Evolutionary conservation across 2,113 vertebrate species (phyloP), one percentile per base, ranked within the genome.

Genomic region (Rostratula benghalensis): DNA sequence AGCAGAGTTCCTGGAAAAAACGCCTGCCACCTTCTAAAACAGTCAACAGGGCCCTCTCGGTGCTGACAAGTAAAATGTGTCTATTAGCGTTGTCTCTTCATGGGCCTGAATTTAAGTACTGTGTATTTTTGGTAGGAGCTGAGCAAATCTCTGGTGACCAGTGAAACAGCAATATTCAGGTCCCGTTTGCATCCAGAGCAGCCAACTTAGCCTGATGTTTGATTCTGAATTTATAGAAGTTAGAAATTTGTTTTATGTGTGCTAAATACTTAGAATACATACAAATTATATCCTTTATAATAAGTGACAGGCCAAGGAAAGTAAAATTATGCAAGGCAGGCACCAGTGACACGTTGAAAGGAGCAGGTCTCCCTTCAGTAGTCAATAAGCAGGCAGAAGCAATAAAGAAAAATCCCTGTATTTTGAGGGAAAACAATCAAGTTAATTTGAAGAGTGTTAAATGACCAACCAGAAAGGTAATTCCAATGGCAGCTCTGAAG

Each of bases 61-160:
- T 1, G 4, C 68, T 35, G 67, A 16, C 50, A 33, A 25, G 9
- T 51, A 4, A 19, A 45, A 33, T 1, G 13, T 50, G 46, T 2
- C 0, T 2, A 7, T 11, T 21, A 3, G 1, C 3, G 0, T 1
- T 28, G 53, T 5, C 45, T 28, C 20, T 4, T 54, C 39, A 17
- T 1, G 7, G 13, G 31, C 2, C 33, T 13, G 5, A 8, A 7
- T 30, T 50, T 13, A 37, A 67, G 46, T 0, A 1, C 48, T 8
- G 24, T 12, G 23, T 16, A 3, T 1, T 64, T 35, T 9, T 25
- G 41, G 71, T 9, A 31, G 69, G 48, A 69, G 7, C 54, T 12
- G 23, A 18, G 87, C 17, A 11, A 21, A 9, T 21, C 23, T 10
- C 31, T 22, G 31, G n/a, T 4, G 23, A 24, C 24, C 33, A 31